A percentile compares a stretch with the other conserved stretches of the same genome.
Evolutionary conservation across 2,797 vertebrate genomes (phyloP).

Genomic region (Crypturellus tataupa): DNA sequence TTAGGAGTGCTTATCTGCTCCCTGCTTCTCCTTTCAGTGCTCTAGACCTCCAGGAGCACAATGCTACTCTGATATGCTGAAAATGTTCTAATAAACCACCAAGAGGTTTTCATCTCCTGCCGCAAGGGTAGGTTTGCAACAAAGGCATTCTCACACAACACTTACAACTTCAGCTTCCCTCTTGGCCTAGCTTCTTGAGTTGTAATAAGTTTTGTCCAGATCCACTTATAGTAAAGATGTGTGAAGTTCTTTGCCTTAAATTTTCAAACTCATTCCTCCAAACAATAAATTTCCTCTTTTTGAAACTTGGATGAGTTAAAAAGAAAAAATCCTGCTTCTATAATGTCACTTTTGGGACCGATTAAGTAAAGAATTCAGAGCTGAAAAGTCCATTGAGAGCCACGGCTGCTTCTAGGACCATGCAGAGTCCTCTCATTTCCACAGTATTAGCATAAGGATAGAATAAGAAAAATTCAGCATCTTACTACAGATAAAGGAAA

Average conservation of each 20-base stretch:
- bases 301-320: neutral
- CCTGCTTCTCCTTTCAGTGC: neutral
- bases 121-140: neutral
- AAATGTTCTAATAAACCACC: neutral
- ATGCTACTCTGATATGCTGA: neutral
- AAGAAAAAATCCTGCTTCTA: neutral
- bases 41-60: neutral
- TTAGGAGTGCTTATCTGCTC: neutral
- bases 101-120: neutral
- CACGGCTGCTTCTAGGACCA: neutral
- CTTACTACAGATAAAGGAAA: neutral
- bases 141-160: neutral
- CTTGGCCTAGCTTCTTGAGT: neutral
- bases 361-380: neutral
- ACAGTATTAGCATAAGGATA: neutral
- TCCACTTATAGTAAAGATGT: neutral
- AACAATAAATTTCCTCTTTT: neutral
- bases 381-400: neutral
- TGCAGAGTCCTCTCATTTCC: neutral
- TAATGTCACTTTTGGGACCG: neutral
- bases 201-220: neutral
- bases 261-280: neutral
- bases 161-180: neutral
- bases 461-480: neutral
- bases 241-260: neutral